Evolutionary conservation across 1,140 invertebrate genomes (phyloP).

Genomic region (Prorops nasuta): DNA sequence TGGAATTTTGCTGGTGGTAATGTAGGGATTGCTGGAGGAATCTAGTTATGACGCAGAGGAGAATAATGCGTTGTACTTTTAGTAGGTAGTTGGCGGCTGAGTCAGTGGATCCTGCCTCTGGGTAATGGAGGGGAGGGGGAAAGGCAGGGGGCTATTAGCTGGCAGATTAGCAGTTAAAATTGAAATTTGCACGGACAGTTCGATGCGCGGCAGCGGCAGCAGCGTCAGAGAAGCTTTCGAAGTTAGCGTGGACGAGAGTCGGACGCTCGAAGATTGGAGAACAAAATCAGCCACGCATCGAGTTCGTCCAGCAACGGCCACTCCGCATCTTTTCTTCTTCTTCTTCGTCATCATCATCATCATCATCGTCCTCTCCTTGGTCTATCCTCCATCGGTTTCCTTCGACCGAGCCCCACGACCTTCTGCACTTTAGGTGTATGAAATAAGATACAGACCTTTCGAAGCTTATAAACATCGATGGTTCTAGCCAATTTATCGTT

Average conservation of each 20-base stretch:
- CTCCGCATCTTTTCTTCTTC: constrained; percentile 11
- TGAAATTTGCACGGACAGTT: constrained; percentile 59
- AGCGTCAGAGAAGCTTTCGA: constrained; percentile 38
- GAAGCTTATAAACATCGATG: no score
- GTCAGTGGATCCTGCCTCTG: no score
- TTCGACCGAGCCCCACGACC: constrained; percentile 3
- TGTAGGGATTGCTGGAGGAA: no score
- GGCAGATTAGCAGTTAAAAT: constrained; percentile 59
- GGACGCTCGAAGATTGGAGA: constrained; percentile 44
- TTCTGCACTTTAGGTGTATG: constrained; percentile 34
- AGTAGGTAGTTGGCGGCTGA: no score
- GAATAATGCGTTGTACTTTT: no score
- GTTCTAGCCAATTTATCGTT: no score
- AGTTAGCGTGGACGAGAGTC: constrained; percentile 9
- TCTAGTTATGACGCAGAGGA: no score
- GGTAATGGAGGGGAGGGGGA: constrained; percentile 15
- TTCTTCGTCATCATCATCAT: constrained; percentile 10
- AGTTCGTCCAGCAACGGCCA: constrained; percentile 30
- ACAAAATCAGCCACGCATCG: constrained; percentile 54
- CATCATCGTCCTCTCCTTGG: constrained; percentile 3
- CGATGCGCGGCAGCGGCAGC: constrained; percentile 43
- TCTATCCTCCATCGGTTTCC: neutral
- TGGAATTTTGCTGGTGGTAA: no score
- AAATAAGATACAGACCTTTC: no score
- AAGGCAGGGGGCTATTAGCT: constrained; percentile 47